A percentile compares a stretch with the other conserved stretches of the same genome.
Evolutionary conservation across 2,797 vertebrate species (phyloP).

Genomic region (Trachurus trachurus): DNA sequence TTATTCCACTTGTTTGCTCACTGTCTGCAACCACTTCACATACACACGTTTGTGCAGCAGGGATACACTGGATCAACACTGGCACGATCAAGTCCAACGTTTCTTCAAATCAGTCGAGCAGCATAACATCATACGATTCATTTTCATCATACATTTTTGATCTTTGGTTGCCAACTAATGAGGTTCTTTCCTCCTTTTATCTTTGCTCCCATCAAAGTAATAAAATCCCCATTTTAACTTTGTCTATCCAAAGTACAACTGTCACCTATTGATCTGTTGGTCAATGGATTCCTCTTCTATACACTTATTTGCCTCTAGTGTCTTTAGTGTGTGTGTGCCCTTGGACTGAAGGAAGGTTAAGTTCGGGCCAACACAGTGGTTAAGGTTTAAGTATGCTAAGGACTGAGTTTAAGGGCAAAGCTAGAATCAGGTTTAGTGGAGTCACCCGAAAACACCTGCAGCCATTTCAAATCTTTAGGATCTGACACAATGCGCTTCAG

Average conservation of each 20-base stretch:
- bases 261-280: conserved; percentile 51
- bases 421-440: not conserved
- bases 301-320: conserved; percentile 36
- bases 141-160: conserved; percentile 13
- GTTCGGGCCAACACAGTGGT: conserved; percentile 7
- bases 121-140: not conserved
- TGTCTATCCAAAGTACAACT: conserved; percentile 33
- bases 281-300: conserved; percentile 37
- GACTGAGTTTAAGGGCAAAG: conserved; percentile 3
- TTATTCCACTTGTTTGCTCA: conserved; percentile 79
- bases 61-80: conserved; percentile 26
- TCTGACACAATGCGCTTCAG: not conserved
- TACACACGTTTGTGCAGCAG: conserved; percentile 23
- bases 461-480: conserved; percentile 21
- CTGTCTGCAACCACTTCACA: conserved; percentile 61
- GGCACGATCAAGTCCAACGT: conserved; percentile 55
- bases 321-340: conserved; percentile 6
- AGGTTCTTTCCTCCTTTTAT: not conserved
- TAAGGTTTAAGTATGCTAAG: conserved; percentile 16
- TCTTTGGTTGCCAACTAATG: not conserved
- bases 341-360: conserved; percentile 4
- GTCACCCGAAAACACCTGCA: conserved; percentile 23
- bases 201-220: conserved; percentile 5
- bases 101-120: conserved; percentile 24
- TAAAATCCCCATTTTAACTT: conserved; percentile 36